Evolutionary conservation across 2,797 vertebrate species (phyloP).

Genomic region (Alcedo quadribrachys): DNA sequence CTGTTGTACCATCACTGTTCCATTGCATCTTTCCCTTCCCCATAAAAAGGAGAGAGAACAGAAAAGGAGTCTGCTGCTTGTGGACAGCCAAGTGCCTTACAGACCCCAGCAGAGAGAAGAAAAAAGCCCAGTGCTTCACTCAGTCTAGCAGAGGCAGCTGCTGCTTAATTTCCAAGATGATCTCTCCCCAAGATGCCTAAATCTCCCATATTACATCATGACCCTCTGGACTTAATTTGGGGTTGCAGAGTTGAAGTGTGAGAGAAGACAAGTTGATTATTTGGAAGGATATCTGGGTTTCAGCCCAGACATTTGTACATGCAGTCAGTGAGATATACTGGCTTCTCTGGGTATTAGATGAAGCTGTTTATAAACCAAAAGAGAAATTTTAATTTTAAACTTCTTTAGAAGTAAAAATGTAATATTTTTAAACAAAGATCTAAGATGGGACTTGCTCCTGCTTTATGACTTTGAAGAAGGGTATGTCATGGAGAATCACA

Average conservation of each 20-base stretch:
- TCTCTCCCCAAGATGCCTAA: neutral
- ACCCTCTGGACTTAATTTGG: neutral
- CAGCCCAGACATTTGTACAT: neutral
- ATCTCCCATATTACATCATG: neutral
- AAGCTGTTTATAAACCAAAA: neutral
- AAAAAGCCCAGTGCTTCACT: neutral
- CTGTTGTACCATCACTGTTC: accelerated
- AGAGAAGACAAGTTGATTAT: neutral
- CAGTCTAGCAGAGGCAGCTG: neutral
- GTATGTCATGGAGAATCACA: neutral
- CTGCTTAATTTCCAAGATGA: neutral
- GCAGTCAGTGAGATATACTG: neutral
- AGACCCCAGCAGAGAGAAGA: neutral
- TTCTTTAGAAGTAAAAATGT: neutral
- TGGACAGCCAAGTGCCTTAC: neutral
- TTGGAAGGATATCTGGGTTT: neutral
- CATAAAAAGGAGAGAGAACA: neutral
- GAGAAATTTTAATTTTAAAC: neutral
- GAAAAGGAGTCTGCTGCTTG: neutral
- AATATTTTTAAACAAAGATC: neutral
- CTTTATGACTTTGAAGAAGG: neutral
- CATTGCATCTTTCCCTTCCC: neutral
- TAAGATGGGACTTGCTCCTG: neutral
- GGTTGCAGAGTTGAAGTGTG: accelerated
- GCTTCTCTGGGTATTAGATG: neutral